These are phyloP conservation scores for Drosophila atripex DNA, from an alignment of 2,888 invertebrate species.

Conservation along the genomic window DNA sequence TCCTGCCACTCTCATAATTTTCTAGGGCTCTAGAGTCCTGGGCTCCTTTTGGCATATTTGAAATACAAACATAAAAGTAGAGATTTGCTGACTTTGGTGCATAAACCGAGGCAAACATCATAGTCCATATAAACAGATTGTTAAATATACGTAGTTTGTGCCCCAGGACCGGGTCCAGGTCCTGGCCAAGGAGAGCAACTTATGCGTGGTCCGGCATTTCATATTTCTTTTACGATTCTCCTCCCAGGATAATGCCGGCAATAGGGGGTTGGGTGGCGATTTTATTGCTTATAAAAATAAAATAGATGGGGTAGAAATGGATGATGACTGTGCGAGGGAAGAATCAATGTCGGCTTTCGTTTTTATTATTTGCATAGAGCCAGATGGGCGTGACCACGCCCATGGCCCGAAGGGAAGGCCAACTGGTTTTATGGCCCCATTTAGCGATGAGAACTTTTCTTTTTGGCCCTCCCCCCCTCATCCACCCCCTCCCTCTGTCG, in stretches of 20 bases:
- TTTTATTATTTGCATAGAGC: slow-evolving; percentile 62
- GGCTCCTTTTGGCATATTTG: slow-evolving; percentile 35
- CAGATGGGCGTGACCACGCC: slow-evolving; percentile 26
- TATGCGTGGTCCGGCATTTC: slow-evolving; percentile 22
- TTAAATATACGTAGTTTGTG: slow-evolving; percentile 49
- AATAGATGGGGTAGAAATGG: not conserved
- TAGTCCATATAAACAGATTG: slow-evolving; percentile 56
- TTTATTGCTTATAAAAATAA: slow-evolving; percentile 23
- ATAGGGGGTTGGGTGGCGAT: slow-evolving; percentile 11
- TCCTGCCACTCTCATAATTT: slow-evolving; percentile 15
- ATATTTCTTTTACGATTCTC: slow-evolving; percentile 41
- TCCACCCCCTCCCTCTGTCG: too few relatives aligned
- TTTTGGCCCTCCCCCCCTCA: not conserved
- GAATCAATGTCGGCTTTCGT: slow-evolving; percentile 33
- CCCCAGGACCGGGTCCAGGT: slow-evolving; percentile 3
- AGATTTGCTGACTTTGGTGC: slow-evolving; percentile 72
- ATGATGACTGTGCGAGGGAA: too few relatives aligned
- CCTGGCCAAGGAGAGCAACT: slow-evolving; percentile 1
- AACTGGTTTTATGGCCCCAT: slow-evolving; percentile 38
- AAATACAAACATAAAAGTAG: slow-evolving; percentile 66
- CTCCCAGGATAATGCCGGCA: slow-evolving; percentile 11
- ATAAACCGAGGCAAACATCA: slow-evolving; percentile 49
- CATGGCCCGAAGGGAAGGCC: not conserved
- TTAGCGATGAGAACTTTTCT: slow-evolving; percentile 24
- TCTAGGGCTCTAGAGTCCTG: too few relatives aligned